Evolutionary conservation across 2,113 vertebrate genomes (phyloP).

Genomic region (Catharus minimus): DNA sequence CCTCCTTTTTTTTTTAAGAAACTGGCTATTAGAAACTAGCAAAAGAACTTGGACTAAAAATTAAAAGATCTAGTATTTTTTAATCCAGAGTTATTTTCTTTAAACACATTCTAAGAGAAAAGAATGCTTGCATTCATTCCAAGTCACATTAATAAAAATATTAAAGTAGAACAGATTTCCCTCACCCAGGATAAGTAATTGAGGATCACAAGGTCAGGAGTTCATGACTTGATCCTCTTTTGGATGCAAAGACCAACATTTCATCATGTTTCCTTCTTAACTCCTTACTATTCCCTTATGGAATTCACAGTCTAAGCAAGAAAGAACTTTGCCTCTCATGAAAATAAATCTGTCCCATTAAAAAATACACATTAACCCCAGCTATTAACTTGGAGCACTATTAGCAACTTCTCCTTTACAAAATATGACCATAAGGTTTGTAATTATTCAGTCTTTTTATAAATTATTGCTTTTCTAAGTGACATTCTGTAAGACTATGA

Average conservation of each 20-base stretch:
- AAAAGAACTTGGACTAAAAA: constrained; percentile 19
- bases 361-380: constrained; percentile 25
- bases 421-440: neutral
- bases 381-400: constrained; percentile 13
- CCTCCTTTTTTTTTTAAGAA: neutral
- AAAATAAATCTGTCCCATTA: constrained; percentile 54
- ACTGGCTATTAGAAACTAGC: neutral
- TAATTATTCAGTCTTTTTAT: neutral
- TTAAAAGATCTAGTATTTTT: constrained; percentile 30
- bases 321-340: constrained; percentile 15
- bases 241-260: constrained; percentile 50
- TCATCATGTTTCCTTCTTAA: constrained; percentile 58
- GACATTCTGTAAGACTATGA: neutral
- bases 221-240: constrained; percentile 57
- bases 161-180: constrained; percentile 51
- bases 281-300: constrained; percentile 48
- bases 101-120: neutral
- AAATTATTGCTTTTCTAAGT: neutral
- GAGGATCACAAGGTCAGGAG: constrained; percentile 58
- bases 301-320: constrained; percentile 56
- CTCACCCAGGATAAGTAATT: constrained; percentile 47
- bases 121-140: constrained; percentile 29
- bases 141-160: constrained; percentile 57
- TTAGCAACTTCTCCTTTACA: neutral
- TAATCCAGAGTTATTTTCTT: constrained; percentile 5